Base-by-base conservation (phyloP, 2,888 invertebrate genomes). In the Mesorhabditis spiculigera region DNA sequence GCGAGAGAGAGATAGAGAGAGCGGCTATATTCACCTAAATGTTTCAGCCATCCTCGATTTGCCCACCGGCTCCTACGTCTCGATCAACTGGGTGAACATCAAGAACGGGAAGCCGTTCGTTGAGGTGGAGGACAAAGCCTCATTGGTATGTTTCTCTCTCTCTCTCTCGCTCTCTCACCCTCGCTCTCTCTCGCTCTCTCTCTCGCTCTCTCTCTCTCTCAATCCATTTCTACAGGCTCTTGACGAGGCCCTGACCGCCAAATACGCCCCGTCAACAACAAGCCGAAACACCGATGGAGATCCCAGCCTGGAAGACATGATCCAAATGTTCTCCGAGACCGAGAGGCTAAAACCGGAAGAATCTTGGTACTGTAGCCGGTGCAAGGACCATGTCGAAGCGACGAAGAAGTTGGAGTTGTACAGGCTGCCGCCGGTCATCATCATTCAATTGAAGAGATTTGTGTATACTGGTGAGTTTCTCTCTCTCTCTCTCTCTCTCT, bases 1-100 rank as follows among this genome's bases (percentile, higher is more conserved):
- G 28, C 1, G 28, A 28, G 28, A 28, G 28, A 28, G 28, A 28
- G 28, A 63, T 2, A 28, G 8, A 63, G 13, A 63, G 13, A 63
- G n/a, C 8, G 8, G 8, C 8, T 2, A 10, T 13, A 44, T 0
- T 45, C 43, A 63, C 8, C 63, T 63, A 28, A 65, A 61, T 45
- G 63, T 70, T 45, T 62, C 63, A 2, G 66, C 65, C 45, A 68
- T 68, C 58, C 78, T 70, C 76, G 76, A 64, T 73, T 75, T 72
- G 83, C 78, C 79, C 76, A 68, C 74, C 16, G 75, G 73, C 4
- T 43, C 71, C 6, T 74, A 66, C 63, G 43, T 88, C 16, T 86
- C 87, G 8, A 85, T 88, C 79, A 88, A 88, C 73, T 89, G 89
- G 89, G 86, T 86, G 66, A 88, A 88, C 73, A 85, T 86, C 68